Conservation (phyloP, 2,797 vertebrate genomes). For the Florisuga fusca region DNA sequence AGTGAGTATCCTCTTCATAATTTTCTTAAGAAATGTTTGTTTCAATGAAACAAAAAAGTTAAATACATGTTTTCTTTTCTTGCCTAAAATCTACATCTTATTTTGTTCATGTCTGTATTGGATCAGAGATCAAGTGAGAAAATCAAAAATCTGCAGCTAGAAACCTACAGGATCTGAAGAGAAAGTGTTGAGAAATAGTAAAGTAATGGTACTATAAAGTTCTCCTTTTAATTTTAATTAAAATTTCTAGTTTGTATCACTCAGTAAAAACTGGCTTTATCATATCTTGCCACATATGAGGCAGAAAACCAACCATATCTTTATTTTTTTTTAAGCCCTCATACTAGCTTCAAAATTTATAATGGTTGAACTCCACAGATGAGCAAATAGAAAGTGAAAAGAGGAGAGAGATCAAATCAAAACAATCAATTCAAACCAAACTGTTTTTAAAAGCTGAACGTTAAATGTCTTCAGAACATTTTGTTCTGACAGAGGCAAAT, state of each 20-base stretch:
- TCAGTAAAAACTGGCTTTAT: not conserved
- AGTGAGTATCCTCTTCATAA: not conserved
- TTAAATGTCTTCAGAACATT: constrained; percentile 30
- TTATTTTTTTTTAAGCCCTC: constrained; percentile 1
- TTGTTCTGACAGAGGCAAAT: constrained; percentile 7
- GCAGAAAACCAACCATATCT: not conserved
- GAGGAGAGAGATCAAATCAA: constrained; percentile 30
- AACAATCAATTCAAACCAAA: constrained; percentile 21
- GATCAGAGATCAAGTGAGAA: not conserved
- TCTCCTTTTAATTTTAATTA: not conserved
- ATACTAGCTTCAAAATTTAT: not conserved
- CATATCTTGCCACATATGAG: not conserved
- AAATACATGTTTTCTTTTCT: not conserved
- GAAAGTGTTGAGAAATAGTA: not conserved
- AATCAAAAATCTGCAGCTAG: not conserved
- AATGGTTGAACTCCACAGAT: not conserved
- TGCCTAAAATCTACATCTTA: not conserved
- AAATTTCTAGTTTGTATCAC: not conserved
- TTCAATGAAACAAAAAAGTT: not conserved
- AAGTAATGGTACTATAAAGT: not conserved
- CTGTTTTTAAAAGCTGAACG: constrained; percentile 4
- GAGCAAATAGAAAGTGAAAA: constrained; percentile 44
- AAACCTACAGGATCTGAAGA: not conserved
- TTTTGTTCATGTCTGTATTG: not conserved
- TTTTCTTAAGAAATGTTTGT: not conserved